phyloP scores from a whole-genome alignment of 2,888 invertebrate species.

The Rambutsinella grinnellia region DNA sequence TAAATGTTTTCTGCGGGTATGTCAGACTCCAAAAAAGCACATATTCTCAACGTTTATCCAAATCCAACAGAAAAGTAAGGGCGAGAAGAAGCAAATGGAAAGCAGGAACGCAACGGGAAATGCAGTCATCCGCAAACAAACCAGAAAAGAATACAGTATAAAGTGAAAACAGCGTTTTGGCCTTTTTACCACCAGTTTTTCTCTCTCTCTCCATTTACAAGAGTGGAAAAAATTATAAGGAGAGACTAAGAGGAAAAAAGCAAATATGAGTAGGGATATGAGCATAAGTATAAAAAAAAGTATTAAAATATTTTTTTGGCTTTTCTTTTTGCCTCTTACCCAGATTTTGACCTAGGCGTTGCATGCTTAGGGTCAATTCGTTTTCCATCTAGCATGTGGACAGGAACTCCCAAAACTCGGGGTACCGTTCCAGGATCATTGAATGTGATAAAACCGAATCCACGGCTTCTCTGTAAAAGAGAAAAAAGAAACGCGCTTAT shows the following conservation, averaged over 20 bases:
- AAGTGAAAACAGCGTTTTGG: constrained; percentile 30
- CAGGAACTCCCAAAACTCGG: constrained; percentile 90
- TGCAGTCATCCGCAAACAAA: constrained; percentile 55
- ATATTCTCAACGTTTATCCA: no score
- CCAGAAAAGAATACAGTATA: constrained; percentile 35
- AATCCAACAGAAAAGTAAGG: no score
- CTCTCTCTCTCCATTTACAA: no score
- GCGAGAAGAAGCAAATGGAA: constrained; percentile 7
- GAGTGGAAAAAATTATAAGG: no score
- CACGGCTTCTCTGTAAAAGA: constrained; percentile 85
- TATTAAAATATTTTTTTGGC: constrained; percentile 11
- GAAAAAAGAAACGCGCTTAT: constrained; percentile 1
- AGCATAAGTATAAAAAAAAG: not conserved
- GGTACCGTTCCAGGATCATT: constrained; percentile 91
- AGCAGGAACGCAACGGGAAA: constrained; percentile 35
- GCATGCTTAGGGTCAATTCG: constrained; percentile 92
- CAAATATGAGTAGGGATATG: not conserved
- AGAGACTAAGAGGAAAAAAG: not conserved
- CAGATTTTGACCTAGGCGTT: constrained; percentile 65
- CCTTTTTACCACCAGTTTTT: not conserved
- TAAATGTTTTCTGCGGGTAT: no score
- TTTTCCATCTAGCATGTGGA: constrained; percentile 92
- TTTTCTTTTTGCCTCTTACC: constrained; percentile 52
- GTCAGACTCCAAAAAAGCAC: no score
- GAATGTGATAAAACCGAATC: constrained; percentile 95